Evolutionary conservation across 92 coral and sea anemone species (phyloP), one percentile per base, ranked within the genome.

Genomic region (Heteractis magnifica): DNA sequence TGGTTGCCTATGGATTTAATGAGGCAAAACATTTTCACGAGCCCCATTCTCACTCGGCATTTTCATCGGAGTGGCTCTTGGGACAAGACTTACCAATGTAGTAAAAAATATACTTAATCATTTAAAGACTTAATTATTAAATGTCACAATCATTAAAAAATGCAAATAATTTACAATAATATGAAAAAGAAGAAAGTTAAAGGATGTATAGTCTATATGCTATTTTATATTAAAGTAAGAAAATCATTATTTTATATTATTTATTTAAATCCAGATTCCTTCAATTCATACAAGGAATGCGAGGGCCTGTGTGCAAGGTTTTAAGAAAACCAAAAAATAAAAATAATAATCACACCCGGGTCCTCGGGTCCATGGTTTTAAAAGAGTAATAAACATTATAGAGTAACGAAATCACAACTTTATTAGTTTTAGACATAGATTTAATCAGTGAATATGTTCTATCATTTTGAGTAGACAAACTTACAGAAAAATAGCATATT

Each of bases 221-320:
- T 80, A 80, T 80, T 80, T 80, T 80, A 80, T 80, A 80, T 53
- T 80, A 80, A 48, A 62, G 51, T 62, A 80, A 72, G 70, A 60
- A 80, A 41, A 80, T 77, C 68, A 71, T 80, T 80, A 80, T 80
- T 80, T 80, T 80, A 80, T 80, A 80, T 80, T 80, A 80, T 80
- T 80, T 80, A 80, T 80, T 80, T 59, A 80, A 80, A 64, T 62
- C 83, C 70, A 80, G 83, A 79, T 80, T 80, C 83, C 83, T 80
- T 80, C 83, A 58, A 50, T 62, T 68, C 15, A 52, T n/a, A 65
- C 70, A 16, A 65, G 75, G 50, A 34, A 23, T 62, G 83, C 6
- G 13, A 80, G 75, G 48, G 83, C 20, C 44, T 52, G 21, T 44
- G 49, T 11, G 73, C 73, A 15, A 68, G 13, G 15, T 68, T 68